Evolutionary conservation across 2,113 vertebrate genomes (phyloP), one percentile per base, ranked within the genome.

Genomic region (Hemiscyllium ocellatum): DNA sequence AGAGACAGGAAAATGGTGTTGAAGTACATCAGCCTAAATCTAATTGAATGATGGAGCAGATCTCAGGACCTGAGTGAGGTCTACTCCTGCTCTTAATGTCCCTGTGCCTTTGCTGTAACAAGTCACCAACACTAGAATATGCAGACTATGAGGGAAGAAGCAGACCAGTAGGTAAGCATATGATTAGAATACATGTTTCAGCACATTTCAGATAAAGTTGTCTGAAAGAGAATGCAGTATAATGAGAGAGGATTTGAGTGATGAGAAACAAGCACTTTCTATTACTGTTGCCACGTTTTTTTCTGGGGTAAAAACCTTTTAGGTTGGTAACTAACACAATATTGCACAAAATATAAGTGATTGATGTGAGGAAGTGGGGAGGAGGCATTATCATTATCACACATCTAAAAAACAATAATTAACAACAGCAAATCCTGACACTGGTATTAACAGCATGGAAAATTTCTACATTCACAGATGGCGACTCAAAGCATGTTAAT

Each of bases 391-490:
- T 89, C 86, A 89, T 89, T 83, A 83, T 83, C 80, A 83, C 24
- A 50, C 86, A 61, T 61, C 52, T 33, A 65, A 65, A 65, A 50
- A 52, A 61, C 87, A n/a, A n/a, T 50, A 56, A 89, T 89, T 89
- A 89, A 89, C 50, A 89, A 89, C 56, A 12, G 86, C 47, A 89
- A 89, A 52, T 24, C 12, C 56, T 65, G 65, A 90, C 87, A 90
- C 52, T 90, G 56, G 50, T 33, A 90, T 61, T 61, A 90, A 90
- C 26, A 26, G 56, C 65, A 33, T 91, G 87, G 87, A 91, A 91
- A 91, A 65, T 91, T 91, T 91, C 87, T 91, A 12, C 87, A 91
- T 91, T 56, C 52, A 61, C 56, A 61, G 52, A n/a, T 91, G 87
- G 56, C 24, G 87, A 91, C 87, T 33, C 56, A 91, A 65, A 65